A percentile compares a stretch with the other conserved stretches of the same genome.
These are phyloP conservation scores for Bombyx mandarina DNA, from an alignment of 1,140 invertebrate species.

Conservation along the genomic window DNA sequence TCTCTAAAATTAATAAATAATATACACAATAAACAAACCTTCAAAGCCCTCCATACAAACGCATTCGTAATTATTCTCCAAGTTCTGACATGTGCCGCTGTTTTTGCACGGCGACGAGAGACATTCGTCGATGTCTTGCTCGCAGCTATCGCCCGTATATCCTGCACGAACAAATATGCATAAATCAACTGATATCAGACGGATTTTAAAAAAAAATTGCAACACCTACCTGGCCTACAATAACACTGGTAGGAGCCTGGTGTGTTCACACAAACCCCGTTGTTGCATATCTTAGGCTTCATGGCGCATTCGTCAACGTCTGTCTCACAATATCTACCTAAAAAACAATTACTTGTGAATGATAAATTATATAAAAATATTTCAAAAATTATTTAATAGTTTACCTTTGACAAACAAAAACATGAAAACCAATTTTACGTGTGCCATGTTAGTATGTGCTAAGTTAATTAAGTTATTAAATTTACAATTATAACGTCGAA, in stretches of 20 bases:
- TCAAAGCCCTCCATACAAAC: slow-evolving; percentile 86
- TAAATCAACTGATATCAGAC: slow-evolving; percentile 8
- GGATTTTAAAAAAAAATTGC: slow-evolving; percentile 4
- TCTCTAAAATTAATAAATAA: slow-evolving; percentile 4
- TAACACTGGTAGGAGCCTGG: slow-evolving; percentile 87
- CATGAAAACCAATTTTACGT: slow-evolving; percentile 4
- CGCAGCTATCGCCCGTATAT: slow-evolving; percentile 86
- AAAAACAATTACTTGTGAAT: slow-evolving; percentile 19
- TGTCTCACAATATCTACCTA: slow-evolving; percentile 78
- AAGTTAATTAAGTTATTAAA: no score
- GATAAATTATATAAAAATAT: not conserved
- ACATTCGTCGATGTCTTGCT: slow-evolving; percentile 90
- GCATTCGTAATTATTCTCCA: slow-evolving; percentile 89
- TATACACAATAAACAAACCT: slow-evolving; percentile 51
- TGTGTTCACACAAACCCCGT: slow-evolving; percentile 87
- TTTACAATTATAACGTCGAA: not conserved
- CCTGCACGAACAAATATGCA: slow-evolving; percentile 58
- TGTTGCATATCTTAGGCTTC: slow-evolving; percentile 78
- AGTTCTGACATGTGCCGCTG: slow-evolving; percentile 88
- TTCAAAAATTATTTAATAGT: not conserved
- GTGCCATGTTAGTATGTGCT: not conserved
- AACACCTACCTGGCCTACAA: slow-evolving; percentile 76
- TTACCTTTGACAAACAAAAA: slow-evolving; percentile 16
- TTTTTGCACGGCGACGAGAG: slow-evolving; percentile 90
- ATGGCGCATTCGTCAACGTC: slow-evolving; percentile 86